phyloP scores from a whole-genome alignment of 2,797 vertebrate genomes.

The Trichosurus vulpecula region DNA sequence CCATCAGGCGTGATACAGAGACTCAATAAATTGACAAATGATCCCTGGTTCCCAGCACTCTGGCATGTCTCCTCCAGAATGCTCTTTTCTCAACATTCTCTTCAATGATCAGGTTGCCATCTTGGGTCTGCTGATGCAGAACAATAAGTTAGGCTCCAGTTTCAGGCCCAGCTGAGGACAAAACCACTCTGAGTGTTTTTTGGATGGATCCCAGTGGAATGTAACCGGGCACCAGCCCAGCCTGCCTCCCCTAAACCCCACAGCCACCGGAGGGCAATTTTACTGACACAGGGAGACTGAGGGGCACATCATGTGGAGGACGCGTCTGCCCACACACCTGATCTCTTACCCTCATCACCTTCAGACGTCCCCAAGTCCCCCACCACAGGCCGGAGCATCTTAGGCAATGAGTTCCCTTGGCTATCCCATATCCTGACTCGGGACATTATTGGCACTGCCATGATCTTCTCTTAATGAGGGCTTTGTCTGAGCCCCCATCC shows the following conservation, averaged over 20 bases:
- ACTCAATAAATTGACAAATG: neutral
- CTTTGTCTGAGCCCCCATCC: conserved; percentile 62
- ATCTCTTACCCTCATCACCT: neutral
- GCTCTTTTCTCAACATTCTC: neutral
- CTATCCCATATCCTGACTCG: neutral
- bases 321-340: accelerated
- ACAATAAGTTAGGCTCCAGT: neutral
- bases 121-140: neutral
- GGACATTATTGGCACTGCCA: neutral
- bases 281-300: neutral
- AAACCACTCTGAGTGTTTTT: neutral
- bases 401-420: conserved; percentile 21
- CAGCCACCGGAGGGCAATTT: neutral
- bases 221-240: neutral
- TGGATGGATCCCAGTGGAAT: neutral
- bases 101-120: neutral
- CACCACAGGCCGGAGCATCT: conserved; percentile 12
- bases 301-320: neutral
- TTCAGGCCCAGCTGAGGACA: conserved; percentile 49
- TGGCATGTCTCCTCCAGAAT: neutral
- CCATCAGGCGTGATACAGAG: neutral
- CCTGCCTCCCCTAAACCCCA: neutral
- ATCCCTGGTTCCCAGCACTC: neutral
- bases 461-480: conserved; percentile 32
- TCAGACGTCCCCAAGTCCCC: neutral